Percentiles rank a stretch among this genome's conserved stretches.
phyloP scores from a whole-genome alignment of 2,113 vertebrate species.

The Cavia aperea region DNA sequence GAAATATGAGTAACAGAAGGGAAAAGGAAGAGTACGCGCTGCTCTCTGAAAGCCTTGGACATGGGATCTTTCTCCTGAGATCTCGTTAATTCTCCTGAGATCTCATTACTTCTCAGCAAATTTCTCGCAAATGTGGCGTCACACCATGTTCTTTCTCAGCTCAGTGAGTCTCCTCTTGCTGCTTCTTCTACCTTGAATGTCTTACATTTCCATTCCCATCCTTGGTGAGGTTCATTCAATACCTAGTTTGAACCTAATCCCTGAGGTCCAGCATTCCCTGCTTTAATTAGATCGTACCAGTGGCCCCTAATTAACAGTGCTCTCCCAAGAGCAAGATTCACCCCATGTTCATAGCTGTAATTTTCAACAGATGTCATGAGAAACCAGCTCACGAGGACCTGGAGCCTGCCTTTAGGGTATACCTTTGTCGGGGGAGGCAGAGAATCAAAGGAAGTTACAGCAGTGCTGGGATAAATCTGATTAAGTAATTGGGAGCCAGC shows the following conservation, averaged over 20 bases:
- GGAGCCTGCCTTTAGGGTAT: background rate
- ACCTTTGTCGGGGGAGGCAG: background rate
- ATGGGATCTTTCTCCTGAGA: background rate
- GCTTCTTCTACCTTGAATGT: background rate
- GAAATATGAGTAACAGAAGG: background rate
- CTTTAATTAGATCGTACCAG: background rate
- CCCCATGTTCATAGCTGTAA: background rate
- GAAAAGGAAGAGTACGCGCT: background rate
- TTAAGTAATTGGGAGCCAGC: accelerated
- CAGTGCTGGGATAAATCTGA: no score
- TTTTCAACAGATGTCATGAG: background rate
- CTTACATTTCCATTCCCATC: background rate
- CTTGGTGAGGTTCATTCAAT: background rate
- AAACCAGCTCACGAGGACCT: background rate
- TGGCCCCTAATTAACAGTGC: background rate
- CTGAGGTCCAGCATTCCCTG: background rate
- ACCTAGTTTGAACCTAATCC: background rate
- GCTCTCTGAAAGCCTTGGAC: background rate
- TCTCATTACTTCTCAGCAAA: constrained; percentile 12
- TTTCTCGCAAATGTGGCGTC: background rate
- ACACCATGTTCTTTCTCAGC: background rate
- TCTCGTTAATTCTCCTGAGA: background rate
- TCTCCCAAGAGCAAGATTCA: background rate
- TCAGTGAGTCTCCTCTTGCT: background rate
- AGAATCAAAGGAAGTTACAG: background rate